These are phyloP conservation scores for Drosophila meridiana DNA, from an alignment of 2,888 invertebrate genomes.

Conservation along the genomic window DNA sequence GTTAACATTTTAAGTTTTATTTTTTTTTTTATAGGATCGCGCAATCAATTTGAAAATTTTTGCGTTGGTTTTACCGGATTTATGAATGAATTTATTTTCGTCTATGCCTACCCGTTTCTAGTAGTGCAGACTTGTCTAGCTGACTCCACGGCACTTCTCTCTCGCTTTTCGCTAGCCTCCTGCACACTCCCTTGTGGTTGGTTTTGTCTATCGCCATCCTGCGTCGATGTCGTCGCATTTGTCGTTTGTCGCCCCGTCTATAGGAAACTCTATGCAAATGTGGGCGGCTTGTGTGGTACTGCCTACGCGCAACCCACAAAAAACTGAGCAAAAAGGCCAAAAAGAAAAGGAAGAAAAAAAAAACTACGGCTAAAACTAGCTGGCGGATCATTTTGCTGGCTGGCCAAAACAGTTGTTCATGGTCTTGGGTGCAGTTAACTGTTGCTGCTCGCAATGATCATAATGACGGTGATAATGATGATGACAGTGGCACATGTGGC, in stretches of 20 bases:
- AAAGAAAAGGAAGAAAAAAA: neutral
- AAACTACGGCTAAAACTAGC: slow-evolving; percentile 42
- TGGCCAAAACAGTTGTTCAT: slow-evolving; percentile 37
- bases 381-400: slow-evolving; percentile 42
- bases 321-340: neutral
- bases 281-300: slow-evolving; percentile 66
- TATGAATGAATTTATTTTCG: slow-evolving; percentile 80
- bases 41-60: slow-evolving; percentile 79
- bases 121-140: slow-evolving; percentile 72
- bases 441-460: slow-evolving; percentile 14
- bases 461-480: slow-evolving; percentile 37
- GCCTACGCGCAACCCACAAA: slow-evolving; percentile 79
- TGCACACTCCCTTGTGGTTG: slow-evolving; percentile 5
- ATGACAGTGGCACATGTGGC: slow-evolving; percentile 42
- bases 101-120: slow-evolving; percentile 52
- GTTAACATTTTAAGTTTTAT: slow-evolving; percentile 34
- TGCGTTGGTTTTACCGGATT: slow-evolving; percentile 81
- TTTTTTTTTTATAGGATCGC: slow-evolving; percentile 52
- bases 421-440: slow-evolving; percentile 48
- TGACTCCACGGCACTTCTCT: slow-evolving; percentile 20
- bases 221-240: slow-evolving; percentile 64
- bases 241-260: slow-evolving; percentile 73
- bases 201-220: slow-evolving; percentile 46
- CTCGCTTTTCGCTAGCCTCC: neutral
- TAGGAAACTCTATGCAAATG: slow-evolving; percentile 74